Conservation (phyloP, 1,140 invertebrate genomes). For the Calliopsis andreniformis region DNA sequence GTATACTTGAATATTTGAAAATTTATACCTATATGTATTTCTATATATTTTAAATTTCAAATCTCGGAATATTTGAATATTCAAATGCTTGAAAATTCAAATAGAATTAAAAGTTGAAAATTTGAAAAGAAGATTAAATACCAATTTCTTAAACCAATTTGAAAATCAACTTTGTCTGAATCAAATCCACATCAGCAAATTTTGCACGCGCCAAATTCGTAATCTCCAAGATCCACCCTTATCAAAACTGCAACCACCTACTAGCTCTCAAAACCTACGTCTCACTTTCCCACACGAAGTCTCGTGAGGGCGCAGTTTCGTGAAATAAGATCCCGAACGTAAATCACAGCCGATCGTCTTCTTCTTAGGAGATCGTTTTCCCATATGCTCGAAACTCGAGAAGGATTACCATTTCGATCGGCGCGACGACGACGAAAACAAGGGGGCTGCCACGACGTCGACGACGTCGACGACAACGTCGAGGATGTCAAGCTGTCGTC, state of each 20-base stretch:
- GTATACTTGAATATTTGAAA: too few relatives aligned
- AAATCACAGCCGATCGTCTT: constrained; percentile 64
- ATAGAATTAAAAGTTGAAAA: too few relatives aligned
- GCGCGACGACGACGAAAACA: constrained; percentile 14
- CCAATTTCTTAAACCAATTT: too few relatives aligned
- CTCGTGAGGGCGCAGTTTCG: constrained; percentile 53
- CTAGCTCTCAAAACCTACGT: background rate
- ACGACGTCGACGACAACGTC: constrained; percentile 46
- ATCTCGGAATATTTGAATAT: too few relatives aligned
- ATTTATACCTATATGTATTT: too few relatives aligned
- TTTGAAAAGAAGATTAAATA: too few relatives aligned
- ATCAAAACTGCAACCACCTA: constrained; percentile 5
- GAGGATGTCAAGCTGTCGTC: constrained; percentile 31
- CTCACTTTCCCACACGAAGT: constrained; percentile 40
- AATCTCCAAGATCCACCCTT: background rate
- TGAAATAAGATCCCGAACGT: constrained; percentile 68
- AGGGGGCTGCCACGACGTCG: constrained; percentile 67
- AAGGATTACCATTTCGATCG: constrained; percentile 73
- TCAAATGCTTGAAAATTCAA: too few relatives aligned
- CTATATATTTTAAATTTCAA: too few relatives aligned
- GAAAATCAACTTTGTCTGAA: too few relatives aligned
- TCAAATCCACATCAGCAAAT: too few relatives aligned
- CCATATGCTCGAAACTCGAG: constrained; percentile 65
- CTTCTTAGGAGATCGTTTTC: constrained; percentile 58
- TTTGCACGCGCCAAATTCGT: background rate